phyloP scores from a whole-genome alignment of 2,888 invertebrate species.

The Nemotelus pantherinus region DNA sequence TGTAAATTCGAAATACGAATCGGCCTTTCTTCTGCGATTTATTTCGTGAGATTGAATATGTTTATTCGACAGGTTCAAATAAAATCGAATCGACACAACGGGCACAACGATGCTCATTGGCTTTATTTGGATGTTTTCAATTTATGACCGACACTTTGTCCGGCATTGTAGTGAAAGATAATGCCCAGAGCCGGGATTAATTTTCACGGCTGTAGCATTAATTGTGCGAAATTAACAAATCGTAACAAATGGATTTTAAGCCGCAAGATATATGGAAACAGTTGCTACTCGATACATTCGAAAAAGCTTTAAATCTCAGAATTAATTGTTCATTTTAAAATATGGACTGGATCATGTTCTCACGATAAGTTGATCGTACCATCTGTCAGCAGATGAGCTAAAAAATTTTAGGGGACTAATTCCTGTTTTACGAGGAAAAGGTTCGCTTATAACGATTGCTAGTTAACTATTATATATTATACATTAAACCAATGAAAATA shows the following conservation, averaged over 20 bases:
- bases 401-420: too few species aligned
- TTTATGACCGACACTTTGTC: constrained; percentile 35
- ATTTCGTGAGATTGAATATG: constrained; percentile 40
- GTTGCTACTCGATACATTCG: neutral
- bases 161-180: constrained; percentile 25
- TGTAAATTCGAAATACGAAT: constrained; percentile 40
- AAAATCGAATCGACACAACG: constrained; percentile 19
- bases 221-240: constrained; percentile 36
- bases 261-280: constrained; percentile 32
- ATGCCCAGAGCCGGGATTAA: constrained; percentile 38
- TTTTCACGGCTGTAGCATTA: constrained; percentile 33
- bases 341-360: too few species aligned
- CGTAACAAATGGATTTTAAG: constrained; percentile 39
- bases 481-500: too few species aligned
- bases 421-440: too few species aligned
- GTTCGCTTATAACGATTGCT: too few species aligned
- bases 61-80: constrained; percentile 28
- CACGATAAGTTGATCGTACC: too few species aligned
- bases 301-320: constrained; percentile 5
- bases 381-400: too few species aligned
- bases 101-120: constrained; percentile 1
- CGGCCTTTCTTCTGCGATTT: constrained; percentile 6
- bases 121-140: constrained; percentile 29
- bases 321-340: constrained; percentile 22
- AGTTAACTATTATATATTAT: too few species aligned